Evolutionary conservation across 2,888 invertebrate genomes (phyloP), one percentile per base, ranked within the genome.

Genomic region (Tiphia femorata): DNA sequence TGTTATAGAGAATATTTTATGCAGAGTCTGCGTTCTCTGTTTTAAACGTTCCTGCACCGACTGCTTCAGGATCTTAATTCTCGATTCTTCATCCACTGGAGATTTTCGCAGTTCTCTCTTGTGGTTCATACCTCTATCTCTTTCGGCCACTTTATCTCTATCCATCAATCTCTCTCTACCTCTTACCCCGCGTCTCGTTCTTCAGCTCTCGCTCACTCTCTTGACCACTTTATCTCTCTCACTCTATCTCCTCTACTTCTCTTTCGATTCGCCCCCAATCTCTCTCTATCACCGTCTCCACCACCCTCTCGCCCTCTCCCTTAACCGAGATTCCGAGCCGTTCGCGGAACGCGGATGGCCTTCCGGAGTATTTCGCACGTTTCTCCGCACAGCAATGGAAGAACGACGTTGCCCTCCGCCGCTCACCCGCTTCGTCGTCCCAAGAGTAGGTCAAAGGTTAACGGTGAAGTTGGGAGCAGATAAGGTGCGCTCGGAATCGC

Each of bases 281-380:
- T n/a, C 33, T 33, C 33, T 33, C 33, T 33, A 33, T 33, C 33
- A 2, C 33, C n/a, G 12, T 33, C 33, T 33, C 33, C 33, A 14
- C n/a, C n/a, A n/a, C n/a, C 3, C 38, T 29, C 5, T 37, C 23
- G 14, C 21, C 37, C 47, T 2, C 42, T 27, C 35, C 35, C 30
- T 55, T 23, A 25, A 44, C 38, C 43, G 52, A 43, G 61, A 68
- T 62, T 60, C 48, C 62, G 38, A 29, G 38, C 49, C 43, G 54
- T 57, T 49, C 38, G n/a, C 35, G 19, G 49, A 53, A 62, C 48
- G 53, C 47, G 61, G 19, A 58, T 59, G 57, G 41, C 47, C 44
- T 53, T 37, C 48, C 35, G 52, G 44, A 42, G 54, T 67, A 53
- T 67, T 60, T 62, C 55, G 41, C 58, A 48, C 49, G 56, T 56